Evolutionary conservation across 2,888 invertebrate species (phyloP).

Genomic region (Phalangium opilio): DNA sequence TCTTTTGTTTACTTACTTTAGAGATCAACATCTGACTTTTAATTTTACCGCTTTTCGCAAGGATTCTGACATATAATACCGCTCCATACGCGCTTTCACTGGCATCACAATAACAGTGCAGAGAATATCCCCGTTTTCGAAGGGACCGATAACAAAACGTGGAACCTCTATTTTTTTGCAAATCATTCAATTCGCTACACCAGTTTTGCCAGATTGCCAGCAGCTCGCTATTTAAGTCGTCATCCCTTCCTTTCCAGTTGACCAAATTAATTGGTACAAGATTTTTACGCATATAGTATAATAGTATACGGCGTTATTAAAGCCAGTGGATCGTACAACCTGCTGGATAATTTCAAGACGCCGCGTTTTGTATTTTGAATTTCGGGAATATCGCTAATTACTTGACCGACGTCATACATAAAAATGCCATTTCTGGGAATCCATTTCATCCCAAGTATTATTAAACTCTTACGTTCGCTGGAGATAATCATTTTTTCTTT

Average conservation of each 20-base stretch:
- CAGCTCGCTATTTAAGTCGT: conserved; percentile 11
- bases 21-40: not conserved
- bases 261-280: conserved; percentile 22
- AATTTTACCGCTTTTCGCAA: too few species aligned
- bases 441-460: too few species aligned
- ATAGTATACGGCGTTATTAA: conserved; percentile 12
- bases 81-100: conserved; percentile 18
- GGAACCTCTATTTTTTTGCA: conserved; percentile 3
- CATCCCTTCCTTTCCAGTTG: conserved; percentile 19
- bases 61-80: conserved; percentile 13
- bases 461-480: too few species aligned
- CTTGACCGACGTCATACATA: too few species aligned
- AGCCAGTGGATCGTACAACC: conserved; percentile 18
- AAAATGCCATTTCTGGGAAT: too few species aligned
- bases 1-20: conserved; percentile 18
- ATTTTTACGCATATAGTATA: conserved; percentile 17
- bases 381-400: too few species aligned
- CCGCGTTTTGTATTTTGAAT: too few species aligned
- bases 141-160: conserved; percentile 3
- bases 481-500: too few species aligned
- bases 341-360: not conserved
- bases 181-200: not conserved
- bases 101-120: conserved; percentile 19
- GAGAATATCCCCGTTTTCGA: not conserved
- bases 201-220: not conserved